Base-by-base conservation (phyloP, 2,888 invertebrate genomes). In the Apotomis betuletana region DNA sequence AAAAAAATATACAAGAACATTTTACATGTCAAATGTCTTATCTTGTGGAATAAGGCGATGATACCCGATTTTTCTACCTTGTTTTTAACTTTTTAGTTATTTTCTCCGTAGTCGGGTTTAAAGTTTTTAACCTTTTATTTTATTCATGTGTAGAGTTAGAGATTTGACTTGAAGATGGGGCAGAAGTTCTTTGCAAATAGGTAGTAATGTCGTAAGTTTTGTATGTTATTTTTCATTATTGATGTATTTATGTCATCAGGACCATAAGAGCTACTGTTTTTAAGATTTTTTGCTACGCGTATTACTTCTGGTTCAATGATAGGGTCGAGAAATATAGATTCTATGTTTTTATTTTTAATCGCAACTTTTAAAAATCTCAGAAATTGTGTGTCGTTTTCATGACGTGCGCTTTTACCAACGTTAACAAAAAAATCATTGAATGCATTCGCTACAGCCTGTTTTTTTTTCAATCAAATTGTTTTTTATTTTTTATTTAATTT, bases 241-340 rank as follows among this genome's bases (percentile, higher is more conserved):
- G 10, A 1, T 12, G 57, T 57, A 36, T 12, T 57, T 36, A 57
- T 10, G 12, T 57, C 36, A 36, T 57, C 57, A 36, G 9, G 57
- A 9, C 57, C 57, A 12, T 36, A 3, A 5, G 55, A 5, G 12
- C 27, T 55, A 8, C 55, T 55, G 6, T 55, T 55, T 27, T 15
- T 55, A 3, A 57, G 57, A 38, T 38, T 57, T 57, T 38, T 57
- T 4, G 36, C 27, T 57, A 57, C 12, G 10, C 10, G 4, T 36
- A 57, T 57, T 57, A 57, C 5, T 57, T 57, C 57, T 12, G 57
- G 57, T 38, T 57, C 51, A n/a, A 49, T 58, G 49, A 67, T 8
- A 52, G 54, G 54, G n/a, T 54, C 15, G 3, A 54, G 13, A 54
- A 15, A 15, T 2, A 54, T 15, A 54, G 54, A n/a, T 6, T 54